Conservation (phyloP, 2,113 vertebrate species). For the Odontophorus gujanensis region DNA sequence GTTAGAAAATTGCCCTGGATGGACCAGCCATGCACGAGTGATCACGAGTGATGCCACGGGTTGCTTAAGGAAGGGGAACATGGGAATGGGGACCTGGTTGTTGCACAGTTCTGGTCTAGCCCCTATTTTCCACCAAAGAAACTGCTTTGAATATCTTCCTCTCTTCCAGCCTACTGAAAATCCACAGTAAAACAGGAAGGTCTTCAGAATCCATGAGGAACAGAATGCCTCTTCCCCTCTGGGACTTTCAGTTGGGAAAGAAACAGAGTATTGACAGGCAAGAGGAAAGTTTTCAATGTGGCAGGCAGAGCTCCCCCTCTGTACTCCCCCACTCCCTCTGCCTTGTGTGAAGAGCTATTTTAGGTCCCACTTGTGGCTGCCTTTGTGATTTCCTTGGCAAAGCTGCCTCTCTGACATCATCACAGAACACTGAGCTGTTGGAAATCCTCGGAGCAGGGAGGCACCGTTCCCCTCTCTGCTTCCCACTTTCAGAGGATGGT, state of each 20-base stretch:
- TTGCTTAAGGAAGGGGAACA: neutral
- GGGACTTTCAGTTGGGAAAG: constrained; percentile 55
- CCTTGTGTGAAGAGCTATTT: constrained; percentile 68
- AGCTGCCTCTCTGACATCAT: constrained; percentile 63
- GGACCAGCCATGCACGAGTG: neutral
- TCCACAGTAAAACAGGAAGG: neutral
- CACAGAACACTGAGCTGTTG: neutral
- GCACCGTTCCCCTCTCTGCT: accelerated
- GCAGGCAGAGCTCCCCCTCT: constrained; percentile 38
- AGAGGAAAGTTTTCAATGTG: constrained; percentile 59
- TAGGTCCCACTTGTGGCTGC: constrained; percentile 68
- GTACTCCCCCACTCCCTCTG: neutral
- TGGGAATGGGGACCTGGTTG: neutral
- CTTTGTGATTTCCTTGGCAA: constrained; percentile 68
- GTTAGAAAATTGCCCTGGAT: neutral
- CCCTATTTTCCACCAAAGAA: neutral
- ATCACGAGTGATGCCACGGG: accelerated
- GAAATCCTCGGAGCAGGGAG: neutral
- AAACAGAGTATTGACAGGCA: constrained; percentile 58
- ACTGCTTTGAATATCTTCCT: neutral
- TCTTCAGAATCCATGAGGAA: neutral
- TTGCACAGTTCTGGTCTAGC: neutral
- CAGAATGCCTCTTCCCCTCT: constrained; percentile 11
- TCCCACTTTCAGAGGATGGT: accelerated
- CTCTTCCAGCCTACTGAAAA: neutral